phyloP scores from a whole-genome alignment of 2,113 vertebrate species.

The Oncorhynchus kisutch region DNA sequence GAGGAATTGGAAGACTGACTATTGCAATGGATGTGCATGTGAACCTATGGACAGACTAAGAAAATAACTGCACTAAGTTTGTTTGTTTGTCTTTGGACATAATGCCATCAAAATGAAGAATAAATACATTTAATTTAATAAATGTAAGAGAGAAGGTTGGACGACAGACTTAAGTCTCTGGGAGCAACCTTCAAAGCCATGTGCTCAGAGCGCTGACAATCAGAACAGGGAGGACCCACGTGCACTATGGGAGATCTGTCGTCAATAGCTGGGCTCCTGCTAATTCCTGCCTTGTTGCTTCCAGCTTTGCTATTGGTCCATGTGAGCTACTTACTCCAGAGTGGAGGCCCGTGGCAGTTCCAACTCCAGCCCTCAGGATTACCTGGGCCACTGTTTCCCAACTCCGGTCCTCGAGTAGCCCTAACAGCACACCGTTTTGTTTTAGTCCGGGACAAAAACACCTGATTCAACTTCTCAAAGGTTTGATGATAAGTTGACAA shows the following conservation, averaged over 20 bases:
- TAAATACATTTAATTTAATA: background rate
- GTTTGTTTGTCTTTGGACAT: constrained; percentile 59
- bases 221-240: constrained; percentile 65
- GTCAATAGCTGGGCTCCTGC: constrained; percentile 62
- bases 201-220: constrained; percentile 80
- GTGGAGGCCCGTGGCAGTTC: constrained; percentile 37
- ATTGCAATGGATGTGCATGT: constrained; percentile 34
- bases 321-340: constrained; percentile 55
- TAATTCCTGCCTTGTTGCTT: constrained; percentile 60
- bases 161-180: no score
- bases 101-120: constrained; percentile 64
- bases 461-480: no score
- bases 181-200: constrained; percentile 70
- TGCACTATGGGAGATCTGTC: constrained; percentile 68
- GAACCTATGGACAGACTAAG: background rate
- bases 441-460: no score
- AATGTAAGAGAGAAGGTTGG: no score
- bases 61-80: constrained; percentile 11
- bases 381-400: constrained; percentile 15
- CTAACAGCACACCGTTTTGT: no score
- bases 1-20: constrained; percentile 46
- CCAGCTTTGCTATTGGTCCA: constrained; percentile 61
- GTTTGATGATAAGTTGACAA: no score
- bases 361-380: constrained; percentile 52
- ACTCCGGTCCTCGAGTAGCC: no score